These are phyloP conservation scores for Oikopleura vanhoeffeni DNA, from an alignment of 23 tunicate genomes.

Conservation along the genomic window DNA sequence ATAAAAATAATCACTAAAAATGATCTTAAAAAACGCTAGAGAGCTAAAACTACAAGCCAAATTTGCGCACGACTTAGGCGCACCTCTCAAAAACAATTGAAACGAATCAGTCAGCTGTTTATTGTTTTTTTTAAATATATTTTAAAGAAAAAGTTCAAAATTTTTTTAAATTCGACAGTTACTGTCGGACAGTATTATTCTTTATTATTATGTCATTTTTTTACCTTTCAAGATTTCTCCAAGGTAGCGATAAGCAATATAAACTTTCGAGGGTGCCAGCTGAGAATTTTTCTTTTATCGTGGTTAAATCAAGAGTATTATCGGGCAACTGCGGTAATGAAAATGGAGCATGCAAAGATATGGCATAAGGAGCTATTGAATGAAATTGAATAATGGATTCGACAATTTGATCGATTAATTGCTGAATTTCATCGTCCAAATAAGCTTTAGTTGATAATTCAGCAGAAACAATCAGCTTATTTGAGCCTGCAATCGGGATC, in stretches of 20 bases:
- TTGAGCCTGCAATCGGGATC: not conserved
- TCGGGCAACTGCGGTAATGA: not conserved
- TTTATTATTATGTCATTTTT: no score
- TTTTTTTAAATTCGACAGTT: no score
- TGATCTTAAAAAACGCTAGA: no score
- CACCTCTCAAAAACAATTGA: no score
- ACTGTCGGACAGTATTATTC: no score
- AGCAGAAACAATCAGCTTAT: not conserved
- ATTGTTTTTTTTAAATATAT: no score
- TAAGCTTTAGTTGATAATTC: not conserved
- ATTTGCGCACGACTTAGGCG: no score
- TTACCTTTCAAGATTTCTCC: not conserved
- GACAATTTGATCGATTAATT: not conserved
- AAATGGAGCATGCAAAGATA: constrained; percentile 9
- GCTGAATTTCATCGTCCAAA: not conserved
- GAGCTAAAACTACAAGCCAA: no score
- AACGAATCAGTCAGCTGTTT: no score
- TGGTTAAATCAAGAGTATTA: not conserved
- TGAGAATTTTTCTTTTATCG: not conserved
- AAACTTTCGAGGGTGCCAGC: not conserved
- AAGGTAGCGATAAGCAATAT: constrained; percentile 4
- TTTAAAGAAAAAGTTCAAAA: no score
- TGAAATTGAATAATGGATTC: not conserved
- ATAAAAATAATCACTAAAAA: no score
- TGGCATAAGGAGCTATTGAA: not conserved